phyloP scores from a whole-genome alignment of 1,140 invertebrate species.

The Brachionus angularis region DNA sequence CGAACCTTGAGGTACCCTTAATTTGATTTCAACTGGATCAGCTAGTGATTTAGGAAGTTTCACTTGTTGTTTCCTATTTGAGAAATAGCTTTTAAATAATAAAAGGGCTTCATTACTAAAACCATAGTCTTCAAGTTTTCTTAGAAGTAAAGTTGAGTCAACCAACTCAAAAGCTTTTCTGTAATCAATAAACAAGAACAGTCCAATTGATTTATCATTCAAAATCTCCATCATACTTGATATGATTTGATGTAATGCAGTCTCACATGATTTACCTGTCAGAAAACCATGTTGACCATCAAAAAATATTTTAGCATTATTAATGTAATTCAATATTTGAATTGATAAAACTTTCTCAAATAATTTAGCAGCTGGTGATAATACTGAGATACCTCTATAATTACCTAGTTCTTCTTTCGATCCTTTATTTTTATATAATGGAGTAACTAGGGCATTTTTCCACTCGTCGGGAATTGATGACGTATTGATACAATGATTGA shows the following conservation, averaged over 20 bases:
- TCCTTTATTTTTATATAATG: constrained; percentile 45
- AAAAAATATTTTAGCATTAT: not conserved
- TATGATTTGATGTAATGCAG: not conserved
- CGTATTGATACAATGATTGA: not conserved
- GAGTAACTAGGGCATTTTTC: constrained; percentile 44
- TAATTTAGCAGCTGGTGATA: constrained; percentile 40
- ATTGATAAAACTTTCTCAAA: constrained; percentile 25
- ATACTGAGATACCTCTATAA: constrained; percentile 45
- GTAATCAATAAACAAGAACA: not conserved
- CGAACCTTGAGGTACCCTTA: not conserved
- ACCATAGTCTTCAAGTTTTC: not conserved
- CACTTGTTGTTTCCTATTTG: not conserved
- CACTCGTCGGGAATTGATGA: constrained; percentile 42
- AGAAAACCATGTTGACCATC: not conserved
- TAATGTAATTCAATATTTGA: not conserved
- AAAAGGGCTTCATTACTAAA: not conserved
- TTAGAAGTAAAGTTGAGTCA: not conserved
- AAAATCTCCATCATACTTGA: not conserved
- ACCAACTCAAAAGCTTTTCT: constrained; percentile 2
- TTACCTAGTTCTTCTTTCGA: constrained; percentile 44
- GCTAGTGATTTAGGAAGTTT: not conserved
- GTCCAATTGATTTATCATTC: not conserved
- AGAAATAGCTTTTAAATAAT: not conserved
- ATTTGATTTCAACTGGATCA: not conserved
- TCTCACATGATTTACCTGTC: not conserved